Conservation (phyloP, 2,888 invertebrate species). For the Drosophila recens region DNA sequence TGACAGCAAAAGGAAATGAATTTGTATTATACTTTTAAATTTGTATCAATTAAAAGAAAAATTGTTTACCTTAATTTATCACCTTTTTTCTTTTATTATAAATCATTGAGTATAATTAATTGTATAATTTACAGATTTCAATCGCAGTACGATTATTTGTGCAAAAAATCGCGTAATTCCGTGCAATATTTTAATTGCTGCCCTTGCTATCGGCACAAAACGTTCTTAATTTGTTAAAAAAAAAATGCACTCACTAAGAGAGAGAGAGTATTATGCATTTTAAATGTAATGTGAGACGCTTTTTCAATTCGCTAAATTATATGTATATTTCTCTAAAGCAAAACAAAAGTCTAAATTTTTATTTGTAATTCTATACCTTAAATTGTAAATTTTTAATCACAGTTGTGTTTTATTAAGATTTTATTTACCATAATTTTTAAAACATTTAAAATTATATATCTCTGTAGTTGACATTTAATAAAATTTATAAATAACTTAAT, state of each 20-base stretch:
- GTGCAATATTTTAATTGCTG: constrained; percentile 23
- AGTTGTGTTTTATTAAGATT: too few species aligned
- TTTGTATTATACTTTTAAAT: neutral
- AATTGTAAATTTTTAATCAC: too few species aligned
- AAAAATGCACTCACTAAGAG: constrained; percentile 10
- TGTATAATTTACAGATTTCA: neutral
- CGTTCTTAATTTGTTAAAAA: constrained; percentile 18
- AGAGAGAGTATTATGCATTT: neutral
- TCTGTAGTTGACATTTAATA: too few species aligned
- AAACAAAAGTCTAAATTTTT: too few species aligned
- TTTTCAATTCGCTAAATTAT: too few species aligned
- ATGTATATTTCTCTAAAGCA: too few species aligned
- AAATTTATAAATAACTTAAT: too few species aligned
- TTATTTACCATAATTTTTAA: too few species aligned
- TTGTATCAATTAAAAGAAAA: neutral
- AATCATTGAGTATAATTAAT: constrained; percentile 23
- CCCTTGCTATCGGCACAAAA: constrained; percentile 4
- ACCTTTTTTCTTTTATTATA: constrained; percentile 2
- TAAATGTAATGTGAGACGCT: neutral
- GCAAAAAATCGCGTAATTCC: constrained; percentile 30
- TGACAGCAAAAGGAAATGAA: constrained; percentile 12
- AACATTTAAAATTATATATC: too few species aligned
- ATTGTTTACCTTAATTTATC: neutral
- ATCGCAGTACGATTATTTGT: neutral
- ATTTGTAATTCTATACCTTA: too few species aligned